A percentile compares a stretch with the other conserved stretches of the same genome.
phyloP scores from a whole-genome alignment of 2,888 invertebrate genomes.

The Drosophila greeni region DNA sequence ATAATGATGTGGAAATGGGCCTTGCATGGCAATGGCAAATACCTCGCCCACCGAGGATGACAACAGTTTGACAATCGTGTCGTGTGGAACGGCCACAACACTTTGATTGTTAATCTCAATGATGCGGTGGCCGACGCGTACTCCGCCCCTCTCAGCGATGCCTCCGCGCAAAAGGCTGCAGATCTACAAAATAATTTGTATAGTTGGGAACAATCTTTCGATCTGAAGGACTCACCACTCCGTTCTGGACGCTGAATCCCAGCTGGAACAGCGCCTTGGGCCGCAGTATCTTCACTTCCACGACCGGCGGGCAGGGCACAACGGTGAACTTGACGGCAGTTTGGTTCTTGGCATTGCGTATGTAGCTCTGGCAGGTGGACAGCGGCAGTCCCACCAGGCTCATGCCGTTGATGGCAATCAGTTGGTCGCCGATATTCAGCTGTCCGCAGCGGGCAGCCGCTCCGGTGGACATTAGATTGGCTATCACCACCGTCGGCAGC shows the following conservation, averaged over 20 bases:
- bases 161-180: slow-evolving; percentile 98
- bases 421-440: slow-evolving; percentile 99
- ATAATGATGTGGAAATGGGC: too few species aligned
- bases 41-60: slow-evolving; percentile 99
- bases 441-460: slow-evolving; percentile 99
- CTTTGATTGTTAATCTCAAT: slow-evolving; percentile 99
- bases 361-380: slow-evolving; percentile 98
- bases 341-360: slow-evolving; percentile 98
- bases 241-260: slow-evolving; percentile 99
- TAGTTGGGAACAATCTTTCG: not conserved
- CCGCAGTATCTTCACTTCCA: slow-evolving; percentile 98
- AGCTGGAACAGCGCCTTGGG: slow-evolving; percentile 99
- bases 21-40: too few species aligned
- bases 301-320: slow-evolving; percentile 99
- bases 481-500: slow-evolving; percentile 99
- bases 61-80: slow-evolving; percentile 98
- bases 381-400: slow-evolving; percentile 98
- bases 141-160: slow-evolving; percentile 99
- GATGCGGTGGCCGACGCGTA: slow-evolving; percentile 98
- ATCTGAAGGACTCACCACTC: slow-evolving; percentile 86
- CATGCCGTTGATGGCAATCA: slow-evolving; percentile 99
- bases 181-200: slow-evolving; percentile 85
- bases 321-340: slow-evolving; percentile 99
- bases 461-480: slow-evolving; percentile 96
- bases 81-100: slow-evolving; percentile 99